Evolutionary conservation across 2,888 invertebrate genomes (phyloP).

Genomic region (Leptogaster cylindrica): DNA sequence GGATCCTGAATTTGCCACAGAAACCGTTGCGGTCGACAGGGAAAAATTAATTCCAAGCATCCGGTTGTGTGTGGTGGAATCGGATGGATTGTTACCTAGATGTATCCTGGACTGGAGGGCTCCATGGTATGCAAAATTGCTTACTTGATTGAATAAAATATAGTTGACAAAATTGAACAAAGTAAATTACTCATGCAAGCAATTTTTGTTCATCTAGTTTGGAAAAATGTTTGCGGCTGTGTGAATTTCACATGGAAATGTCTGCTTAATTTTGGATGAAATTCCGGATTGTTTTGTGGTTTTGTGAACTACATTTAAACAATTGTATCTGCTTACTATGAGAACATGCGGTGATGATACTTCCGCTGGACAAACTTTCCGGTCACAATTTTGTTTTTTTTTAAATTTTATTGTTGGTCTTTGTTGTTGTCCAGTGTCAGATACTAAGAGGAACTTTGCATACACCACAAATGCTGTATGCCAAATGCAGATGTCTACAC

Average conservation of each 20-base stretch:
- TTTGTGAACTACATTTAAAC: background rate
- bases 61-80: background rate
- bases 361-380: constrained; percentile 10
- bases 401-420: background rate
- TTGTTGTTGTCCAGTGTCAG: background rate
- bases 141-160: no score
- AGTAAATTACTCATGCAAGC: no score
- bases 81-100: background rate
- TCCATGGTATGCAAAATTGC: no score
- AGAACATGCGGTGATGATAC: constrained; percentile 18
- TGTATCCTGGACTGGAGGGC: background rate
- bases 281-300: background rate
- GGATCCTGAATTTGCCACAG: background rate
- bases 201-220: no score
- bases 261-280: background rate
- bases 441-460: background rate
- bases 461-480: constrained; percentile 3
- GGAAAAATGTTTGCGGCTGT: background rate
- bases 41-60: constrained; percentile 30
- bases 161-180: no score
- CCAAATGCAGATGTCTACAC: constrained; percentile 14
- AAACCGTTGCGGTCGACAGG: constrained; percentile 5
- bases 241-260: background rate
- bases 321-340: constrained; percentile 4
- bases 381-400: background rate